A percentile compares a stretch with the other conserved stretches of the same genome.
phyloP scores from a whole-genome alignment of 2,113 vertebrate genomes.

The Ameiurus melas region DNA sequence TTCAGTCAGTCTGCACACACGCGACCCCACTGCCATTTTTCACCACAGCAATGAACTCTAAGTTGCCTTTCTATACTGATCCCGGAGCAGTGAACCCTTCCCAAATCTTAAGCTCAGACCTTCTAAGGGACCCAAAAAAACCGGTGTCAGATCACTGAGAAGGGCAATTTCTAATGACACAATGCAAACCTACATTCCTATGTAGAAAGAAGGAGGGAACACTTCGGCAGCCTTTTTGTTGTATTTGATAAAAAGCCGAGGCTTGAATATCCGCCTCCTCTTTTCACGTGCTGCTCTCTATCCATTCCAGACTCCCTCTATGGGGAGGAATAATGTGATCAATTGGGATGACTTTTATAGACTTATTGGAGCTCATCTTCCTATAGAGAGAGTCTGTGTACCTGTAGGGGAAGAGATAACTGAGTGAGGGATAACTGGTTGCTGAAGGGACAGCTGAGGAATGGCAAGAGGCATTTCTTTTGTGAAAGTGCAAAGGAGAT shows the following conservation, averaged over 20 bases:
- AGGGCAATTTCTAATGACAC: conserved; percentile 41
- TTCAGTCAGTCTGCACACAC: conserved; percentile 94
- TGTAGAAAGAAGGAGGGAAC: conserved; percentile 71
- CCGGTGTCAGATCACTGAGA: conserved; percentile 54
- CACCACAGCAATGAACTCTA: conserved; percentile 91
- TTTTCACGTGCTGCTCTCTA: conserved; percentile 85
- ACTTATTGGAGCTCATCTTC: conserved; percentile 98
- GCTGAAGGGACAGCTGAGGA: conserved; percentile 73
- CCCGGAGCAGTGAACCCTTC: conserved; percentile 23
- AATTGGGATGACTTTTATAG: conserved; percentile 99
- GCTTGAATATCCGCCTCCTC: conserved; percentile 70
- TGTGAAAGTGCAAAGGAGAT: conserved; percentile 28
- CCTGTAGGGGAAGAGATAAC: conserved; percentile 70
- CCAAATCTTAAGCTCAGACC: not conserved
- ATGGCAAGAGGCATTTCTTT: conserved; percentile 47
- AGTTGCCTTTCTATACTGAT: conserved; percentile 14
- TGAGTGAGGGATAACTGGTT: conserved; percentile 83
- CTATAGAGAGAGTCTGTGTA: conserved; percentile 68
- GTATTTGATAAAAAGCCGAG: conserved; percentile 62
- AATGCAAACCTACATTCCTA: conserved; percentile 62
- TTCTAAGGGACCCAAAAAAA: not conserved
- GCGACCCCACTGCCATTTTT: conserved; percentile 96
- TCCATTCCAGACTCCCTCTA: conserved; percentile 74
- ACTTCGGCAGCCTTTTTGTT: conserved; percentile 66
- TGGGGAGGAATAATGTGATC: conserved; percentile 92